These are phyloP conservation scores for Rhamphomyia laevipes DNA, from an alignment of 2,888 invertebrate species.

Conservation along the genomic window DNA sequence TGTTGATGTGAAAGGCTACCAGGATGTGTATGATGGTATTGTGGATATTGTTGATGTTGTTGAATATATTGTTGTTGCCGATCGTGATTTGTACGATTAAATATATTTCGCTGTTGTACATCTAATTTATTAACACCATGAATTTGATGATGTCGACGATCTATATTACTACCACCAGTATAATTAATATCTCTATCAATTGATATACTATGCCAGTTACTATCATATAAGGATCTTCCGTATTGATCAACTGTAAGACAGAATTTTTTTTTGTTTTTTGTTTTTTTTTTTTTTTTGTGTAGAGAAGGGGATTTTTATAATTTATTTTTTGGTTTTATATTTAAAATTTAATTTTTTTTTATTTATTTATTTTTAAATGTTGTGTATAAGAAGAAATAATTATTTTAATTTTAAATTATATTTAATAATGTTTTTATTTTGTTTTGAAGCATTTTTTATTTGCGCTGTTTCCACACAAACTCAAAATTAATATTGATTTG, in stretches of 20 bases:
- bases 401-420: too few relatives aligned
- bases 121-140: conserved; percentile 24
- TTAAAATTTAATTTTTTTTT: too few relatives aligned
- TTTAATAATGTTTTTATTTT: too few relatives aligned
- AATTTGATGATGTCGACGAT: not conserved
- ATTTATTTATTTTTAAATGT: too few relatives aligned
- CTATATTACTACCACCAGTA: conserved; percentile 1
- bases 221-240: not conserved
- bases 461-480: too few relatives aligned
- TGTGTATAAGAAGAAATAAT: too few relatives aligned
- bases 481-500: too few relatives aligned
- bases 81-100: conserved; percentile 41
- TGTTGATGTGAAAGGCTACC: conserved; percentile 8
- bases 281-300: not conserved
- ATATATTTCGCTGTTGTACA: conserved; percentile 35
- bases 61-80: conserved; percentile 34
- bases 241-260: not conserved
- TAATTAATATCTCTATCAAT: conserved; percentile 13
- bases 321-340: not conserved
- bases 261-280: not conserved
- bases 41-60: conserved; percentile 37
- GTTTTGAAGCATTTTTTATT: too few relatives aligned
- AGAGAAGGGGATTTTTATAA: not conserved
- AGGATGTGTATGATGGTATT: conserved; percentile 14
- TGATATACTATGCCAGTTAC: not conserved